A percentile compares a stretch with the other conserved stretches of the same genome.
phyloP scores from a whole-genome alignment of 2,888 invertebrate species.

The Oxycera nigricornis region DNA sequence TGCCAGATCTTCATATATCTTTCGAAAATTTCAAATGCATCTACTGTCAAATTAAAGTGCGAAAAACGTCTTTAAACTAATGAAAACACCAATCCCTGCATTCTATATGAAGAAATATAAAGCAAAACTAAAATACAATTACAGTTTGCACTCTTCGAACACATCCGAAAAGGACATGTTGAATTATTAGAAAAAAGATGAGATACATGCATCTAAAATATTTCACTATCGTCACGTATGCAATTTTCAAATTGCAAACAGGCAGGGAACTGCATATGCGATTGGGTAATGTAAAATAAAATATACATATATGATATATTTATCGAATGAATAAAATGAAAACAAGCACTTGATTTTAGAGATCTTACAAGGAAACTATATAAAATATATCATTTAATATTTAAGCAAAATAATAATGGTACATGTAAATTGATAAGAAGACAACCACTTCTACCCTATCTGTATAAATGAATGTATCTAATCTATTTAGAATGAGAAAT shows the following conservation, averaged over 20 bases:
- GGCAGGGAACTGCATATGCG: neutral
- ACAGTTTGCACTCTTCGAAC: too few species aligned
- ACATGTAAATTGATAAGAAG: neutral
- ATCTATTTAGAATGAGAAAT: neutral
- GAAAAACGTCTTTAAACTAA: slow-evolving; percentile 5
- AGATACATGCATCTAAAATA: slow-evolving; percentile 6
- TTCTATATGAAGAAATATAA: slow-evolving; percentile 10
- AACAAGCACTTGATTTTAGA: slow-evolving; percentile 28
- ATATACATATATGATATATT: neutral
- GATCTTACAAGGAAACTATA: slow-evolving; percentile 6
- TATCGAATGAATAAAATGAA: neutral
- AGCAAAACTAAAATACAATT: too few species aligned
- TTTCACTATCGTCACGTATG: neutral
- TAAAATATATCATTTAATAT: slow-evolving; percentile 22
- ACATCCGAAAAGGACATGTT: neutral
- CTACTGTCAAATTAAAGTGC: slow-evolving; percentile 30
- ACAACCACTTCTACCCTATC: slow-evolving; percentile 11
- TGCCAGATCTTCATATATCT: neutral
- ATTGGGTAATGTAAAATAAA: neutral
- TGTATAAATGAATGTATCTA: slow-evolving; percentile 11
- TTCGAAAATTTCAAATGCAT: neutral
- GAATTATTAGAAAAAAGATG: neutral
- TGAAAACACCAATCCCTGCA: slow-evolving; percentile 32
- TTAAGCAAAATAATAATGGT: neutral
- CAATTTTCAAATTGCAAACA: neutral